Evolutionary conservation across 2,113 vertebrate genomes (phyloP).

Genomic region (Myotis yumanensis): DNA sequence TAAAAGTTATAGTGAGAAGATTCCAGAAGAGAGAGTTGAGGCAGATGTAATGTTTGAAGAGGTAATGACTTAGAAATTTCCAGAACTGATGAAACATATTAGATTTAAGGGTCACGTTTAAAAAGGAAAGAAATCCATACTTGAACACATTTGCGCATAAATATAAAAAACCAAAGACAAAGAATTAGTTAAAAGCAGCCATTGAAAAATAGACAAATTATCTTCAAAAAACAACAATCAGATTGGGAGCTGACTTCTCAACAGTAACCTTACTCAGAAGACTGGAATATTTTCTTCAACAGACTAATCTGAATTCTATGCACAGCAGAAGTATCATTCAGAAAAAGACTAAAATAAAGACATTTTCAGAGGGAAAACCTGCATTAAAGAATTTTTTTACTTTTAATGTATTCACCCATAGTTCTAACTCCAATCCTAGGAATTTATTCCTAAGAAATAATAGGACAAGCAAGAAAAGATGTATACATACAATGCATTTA

Average conservation of each 20-base stretch:
- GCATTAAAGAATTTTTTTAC: neutral
- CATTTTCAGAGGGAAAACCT: neutral
- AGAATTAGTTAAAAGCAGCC: neutral
- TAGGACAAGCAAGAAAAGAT: neutral
- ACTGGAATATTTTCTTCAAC: neutral
- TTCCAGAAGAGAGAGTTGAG: neutral
- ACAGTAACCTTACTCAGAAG: neutral
- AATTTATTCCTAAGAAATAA: conserved; percentile 30
- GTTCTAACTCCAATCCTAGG: neutral
- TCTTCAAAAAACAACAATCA: neutral
- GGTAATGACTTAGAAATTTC: neutral
- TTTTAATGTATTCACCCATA: neutral
- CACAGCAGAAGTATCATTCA: neutral
- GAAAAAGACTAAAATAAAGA: neutral
- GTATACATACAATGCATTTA: neutral
- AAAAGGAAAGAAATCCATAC: neutral
- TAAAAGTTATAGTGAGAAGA: neutral
- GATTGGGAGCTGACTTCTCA: neutral
- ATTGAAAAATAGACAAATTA: conserved; percentile 24
- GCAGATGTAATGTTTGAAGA: neutral
- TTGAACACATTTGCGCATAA: neutral
- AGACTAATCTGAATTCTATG: neutral
- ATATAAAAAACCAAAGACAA: neutral
- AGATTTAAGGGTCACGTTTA: neutral
- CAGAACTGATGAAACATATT: neutral